Conservation (phyloP, 1,140 invertebrate species). For the Bradynema listronoti region DNA sequence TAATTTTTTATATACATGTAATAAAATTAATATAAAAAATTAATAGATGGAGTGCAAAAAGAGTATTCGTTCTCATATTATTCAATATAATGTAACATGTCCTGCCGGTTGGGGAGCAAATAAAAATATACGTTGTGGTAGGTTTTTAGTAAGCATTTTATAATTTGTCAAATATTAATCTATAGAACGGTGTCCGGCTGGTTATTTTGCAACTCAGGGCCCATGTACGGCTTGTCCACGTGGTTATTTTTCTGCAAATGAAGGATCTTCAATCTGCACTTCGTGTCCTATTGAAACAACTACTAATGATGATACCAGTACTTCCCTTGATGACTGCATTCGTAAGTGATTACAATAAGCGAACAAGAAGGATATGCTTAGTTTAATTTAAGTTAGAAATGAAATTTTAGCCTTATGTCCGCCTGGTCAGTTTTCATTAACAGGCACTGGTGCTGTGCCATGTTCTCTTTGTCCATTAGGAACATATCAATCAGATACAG, state of each 20-base stretch:
- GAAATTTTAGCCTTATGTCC: constrained; percentile 13
- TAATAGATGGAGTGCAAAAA: neutral
- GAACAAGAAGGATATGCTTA: constrained; percentile 1
- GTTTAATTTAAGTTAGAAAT: neutral
- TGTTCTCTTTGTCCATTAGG: constrained; percentile 6
- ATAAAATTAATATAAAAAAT: neutral
- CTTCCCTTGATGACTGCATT: constrained; percentile 6
- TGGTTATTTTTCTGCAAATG: constrained; percentile 8
- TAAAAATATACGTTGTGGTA: constrained; percentile 14
- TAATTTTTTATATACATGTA: neutral
- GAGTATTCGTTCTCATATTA: constrained; percentile 5
- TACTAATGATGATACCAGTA: constrained; percentile 3
- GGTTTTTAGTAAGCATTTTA: constrained; percentile 1
- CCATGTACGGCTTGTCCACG: constrained; percentile 7
- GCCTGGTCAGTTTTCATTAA: constrained; percentile 13
- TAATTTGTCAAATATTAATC: constrained; percentile 5
- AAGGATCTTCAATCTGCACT: constrained; percentile 5
- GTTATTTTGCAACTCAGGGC: constrained; percentile 10
- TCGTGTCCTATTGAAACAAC: constrained; percentile 14
- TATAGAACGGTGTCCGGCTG: constrained; percentile 10
- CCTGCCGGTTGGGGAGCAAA: constrained; percentile 17
- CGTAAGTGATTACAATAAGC: constrained; percentile 2
- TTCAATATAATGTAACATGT: constrained; percentile 18
- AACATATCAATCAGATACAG: constrained; percentile 9
- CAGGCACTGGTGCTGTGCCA: constrained; percentile 19